Base-by-base conservation (phyloP, 1,140 invertebrate genomes). In the Yoshiicerus persimilis region DNA sequence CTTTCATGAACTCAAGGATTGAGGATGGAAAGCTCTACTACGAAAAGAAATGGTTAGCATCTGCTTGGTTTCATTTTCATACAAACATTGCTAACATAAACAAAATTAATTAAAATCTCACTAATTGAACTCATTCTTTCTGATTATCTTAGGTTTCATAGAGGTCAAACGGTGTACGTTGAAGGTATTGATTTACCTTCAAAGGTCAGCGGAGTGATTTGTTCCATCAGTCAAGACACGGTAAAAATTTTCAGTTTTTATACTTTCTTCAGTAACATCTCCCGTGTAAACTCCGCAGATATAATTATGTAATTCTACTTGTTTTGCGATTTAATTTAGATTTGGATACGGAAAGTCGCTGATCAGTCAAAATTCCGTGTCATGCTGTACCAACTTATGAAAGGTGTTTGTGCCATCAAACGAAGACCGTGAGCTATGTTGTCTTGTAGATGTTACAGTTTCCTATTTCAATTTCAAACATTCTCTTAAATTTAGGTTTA, bases 21-120 rank as follows among this genome's bases (percentile, higher is more conserved):
- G 97, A 98, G 93, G 97, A 98, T 94, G 97, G 98, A 85, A 98
- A 98, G 94, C 93, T 99, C 70, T 94, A 97, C 91, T 99, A 97
- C 93, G 97, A 99, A 93, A 95, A 97, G 91, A 94, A 97, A 93
- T 99, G 97, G 98, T 96, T 93, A 93, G 92, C 90, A 25, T 89
- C 41, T 89, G 10, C n/a, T 47, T 77, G 13, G 11, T 34, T 8
- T 34, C 70, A 36, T 77, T 75, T 8, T 20, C 4, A 10, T n/a
- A 41, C 39, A 8, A 8, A 41, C 39, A 41, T 30, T 66, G 75
- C 3, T 84, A 13, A 36, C 30, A 13, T 27, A 11, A 9, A 16
- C 62, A 32, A 62, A 13, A 62, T 56, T 87, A 16, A 27, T 83
- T 88, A 80, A 87, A 32, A 70, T 85, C 47, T 64, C 34, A 87